phyloP scores from a whole-genome alignment of 2,113 vertebrate genomes.

The Cavia aperea region DNA sequence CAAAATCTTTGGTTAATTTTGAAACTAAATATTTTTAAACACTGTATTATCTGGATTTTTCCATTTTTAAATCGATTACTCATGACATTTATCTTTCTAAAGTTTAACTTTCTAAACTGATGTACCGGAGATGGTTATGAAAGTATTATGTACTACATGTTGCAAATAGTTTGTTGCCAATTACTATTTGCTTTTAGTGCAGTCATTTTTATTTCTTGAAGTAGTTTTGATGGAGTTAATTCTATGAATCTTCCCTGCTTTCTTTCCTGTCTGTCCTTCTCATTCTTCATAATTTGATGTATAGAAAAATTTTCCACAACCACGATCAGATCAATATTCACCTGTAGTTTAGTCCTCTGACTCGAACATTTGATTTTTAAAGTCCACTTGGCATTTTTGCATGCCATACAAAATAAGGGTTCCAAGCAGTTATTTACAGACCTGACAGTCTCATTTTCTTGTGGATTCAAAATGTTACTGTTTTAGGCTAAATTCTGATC shows the following conservation, averaged over 20 bases:
- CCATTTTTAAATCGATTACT: background rate
- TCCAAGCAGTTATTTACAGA: background rate
- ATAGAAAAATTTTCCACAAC: background rate
- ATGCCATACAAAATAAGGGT: background rate
- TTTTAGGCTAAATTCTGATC: background rate
- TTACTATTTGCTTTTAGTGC: slow-evolving; percentile 5
- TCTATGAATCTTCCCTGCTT: background rate
- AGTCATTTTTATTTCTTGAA: slow-evolving; percentile 33
- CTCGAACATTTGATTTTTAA: slow-evolving; percentile 35
- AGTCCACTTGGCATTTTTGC: slow-evolving; percentile 7
- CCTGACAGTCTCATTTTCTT: background rate
- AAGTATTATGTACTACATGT: slow-evolving; percentile 3
- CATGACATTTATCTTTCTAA: slow-evolving; percentile 33
- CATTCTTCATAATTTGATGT: background rate
- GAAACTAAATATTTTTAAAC: background rate
- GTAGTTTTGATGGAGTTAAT: background rate
- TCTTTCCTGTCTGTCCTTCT: background rate
- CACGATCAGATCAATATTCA: background rate
- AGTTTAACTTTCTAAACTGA: slow-evolving; percentile 30
- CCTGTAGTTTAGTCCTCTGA: background rate
- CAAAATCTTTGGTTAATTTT: slow-evolving; percentile 33
- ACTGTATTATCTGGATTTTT: background rate
- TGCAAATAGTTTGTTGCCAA: background rate
- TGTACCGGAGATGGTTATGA: background rate
- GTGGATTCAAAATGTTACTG: slow-evolving; percentile 12